phyloP scores from a whole-genome alignment of 2,888 invertebrate species.

The Thymelicus lineola region DNA sequence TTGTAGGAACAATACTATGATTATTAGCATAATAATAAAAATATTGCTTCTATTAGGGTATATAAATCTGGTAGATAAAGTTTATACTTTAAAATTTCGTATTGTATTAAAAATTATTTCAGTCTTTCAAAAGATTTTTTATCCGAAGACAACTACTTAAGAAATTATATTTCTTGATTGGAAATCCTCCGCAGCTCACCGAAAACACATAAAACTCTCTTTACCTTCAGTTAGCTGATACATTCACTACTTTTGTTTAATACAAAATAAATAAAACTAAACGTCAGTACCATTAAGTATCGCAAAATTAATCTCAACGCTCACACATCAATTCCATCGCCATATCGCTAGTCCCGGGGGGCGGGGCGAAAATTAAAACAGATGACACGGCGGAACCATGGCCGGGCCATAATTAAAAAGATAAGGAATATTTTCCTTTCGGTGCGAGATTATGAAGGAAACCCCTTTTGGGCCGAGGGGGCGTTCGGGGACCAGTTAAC shows the following conservation, averaged over 20 bases:
- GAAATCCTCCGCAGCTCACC: no score
- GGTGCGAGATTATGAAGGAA: slow-evolving; percentile 61
- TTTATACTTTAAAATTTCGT: no score
- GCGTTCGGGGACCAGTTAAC: slow-evolving; percentile 67
- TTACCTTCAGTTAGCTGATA: no score
- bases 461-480: slow-evolving; percentile 67
- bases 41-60: no score
- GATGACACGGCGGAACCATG: slow-evolving; percentile 77
- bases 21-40: no score
- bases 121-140: no score
- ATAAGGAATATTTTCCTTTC: slow-evolving; percentile 82
- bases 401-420: slow-evolving; percentile 82
- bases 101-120: no score
- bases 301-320: slow-evolving; percentile 46
- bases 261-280: slow-evolving; percentile 15
- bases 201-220: no score
- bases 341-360: slow-evolving; percentile 58
- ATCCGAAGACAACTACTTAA: no score
- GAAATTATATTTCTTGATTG: no score
- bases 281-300: slow-evolving; percentile 21
- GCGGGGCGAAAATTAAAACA: slow-evolving; percentile 78
- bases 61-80: no score
- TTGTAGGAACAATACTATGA: no score
- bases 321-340: slow-evolving; percentile 53
- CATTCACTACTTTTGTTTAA: neutral